A percentile compares a stretch with the other conserved stretches of the same genome.
These are phyloP conservation scores for Urocitellus parryii DNA, from an alignment of 2,113 vertebrate genomes.

Conservation along the genomic window DNA sequence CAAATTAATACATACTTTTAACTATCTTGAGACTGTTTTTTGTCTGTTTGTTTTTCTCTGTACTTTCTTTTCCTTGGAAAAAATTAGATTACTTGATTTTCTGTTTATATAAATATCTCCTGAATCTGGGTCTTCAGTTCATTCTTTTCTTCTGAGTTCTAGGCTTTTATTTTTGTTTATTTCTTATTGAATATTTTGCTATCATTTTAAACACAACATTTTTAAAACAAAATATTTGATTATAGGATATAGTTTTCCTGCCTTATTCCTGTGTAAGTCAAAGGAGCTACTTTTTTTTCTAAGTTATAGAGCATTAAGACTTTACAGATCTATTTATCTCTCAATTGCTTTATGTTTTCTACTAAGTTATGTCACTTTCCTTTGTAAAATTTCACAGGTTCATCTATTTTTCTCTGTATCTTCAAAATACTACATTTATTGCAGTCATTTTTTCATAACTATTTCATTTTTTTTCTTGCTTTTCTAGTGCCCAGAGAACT, in stretches of 20 bases:
- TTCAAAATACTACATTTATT: conserved; percentile 16
- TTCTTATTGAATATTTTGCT: not conserved
- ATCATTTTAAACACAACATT: not conserved
- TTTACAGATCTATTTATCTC: not conserved
- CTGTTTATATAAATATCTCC: not conserved
- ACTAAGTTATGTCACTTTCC: not conserved
- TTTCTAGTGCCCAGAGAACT: not conserved
- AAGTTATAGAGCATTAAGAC: not conserved
- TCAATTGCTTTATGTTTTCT: not conserved
- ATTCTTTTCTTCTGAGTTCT: not conserved
- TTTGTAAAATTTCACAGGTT: not conserved
- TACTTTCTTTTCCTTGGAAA: not conserved
- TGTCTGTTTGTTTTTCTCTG: not conserved
- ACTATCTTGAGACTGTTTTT: not conserved
- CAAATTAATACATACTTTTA: not conserved
- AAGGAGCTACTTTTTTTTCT: not conserved
- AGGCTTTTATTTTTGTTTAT: not conserved
- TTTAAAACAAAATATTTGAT: conserved; percentile 1
- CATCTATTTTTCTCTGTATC: not conserved
- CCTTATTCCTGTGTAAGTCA: not conserved
- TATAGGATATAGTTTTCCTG: not conserved
- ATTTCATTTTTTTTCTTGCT: not conserved
- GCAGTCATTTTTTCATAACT: not conserved
- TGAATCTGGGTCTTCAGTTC: not conserved
- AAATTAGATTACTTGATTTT: not conserved